Conservation (phyloP, 1,140 invertebrate genomes). For the Conopomorpha cramerella region DNA sequence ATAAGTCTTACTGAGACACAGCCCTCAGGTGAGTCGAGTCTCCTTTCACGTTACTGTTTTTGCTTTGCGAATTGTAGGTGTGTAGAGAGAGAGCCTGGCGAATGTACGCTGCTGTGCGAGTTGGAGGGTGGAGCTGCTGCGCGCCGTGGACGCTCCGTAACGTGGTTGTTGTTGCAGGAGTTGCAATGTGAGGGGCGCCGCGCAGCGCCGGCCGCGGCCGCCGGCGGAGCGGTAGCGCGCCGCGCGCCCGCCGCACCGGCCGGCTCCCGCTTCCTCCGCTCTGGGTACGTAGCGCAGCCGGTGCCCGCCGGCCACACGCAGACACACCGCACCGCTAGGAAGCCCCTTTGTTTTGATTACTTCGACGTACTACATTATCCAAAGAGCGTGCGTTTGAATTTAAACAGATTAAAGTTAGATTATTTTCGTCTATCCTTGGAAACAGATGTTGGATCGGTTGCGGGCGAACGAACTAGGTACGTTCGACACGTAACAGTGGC, state of each 20-base stretch:
- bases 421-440: not conserved
- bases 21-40: conserved; percentile 38
- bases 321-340: not conserved
- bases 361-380: conserved; percentile 14
- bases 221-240: not conserved
- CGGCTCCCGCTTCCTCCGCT: not conserved
- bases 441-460: not conserved
- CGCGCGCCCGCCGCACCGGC: not conserved
- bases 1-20: conserved; percentile 49
- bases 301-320: not conserved
- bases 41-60: conserved; percentile 7
- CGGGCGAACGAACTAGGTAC: no score
- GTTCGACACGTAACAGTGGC: no score
- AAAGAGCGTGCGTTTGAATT: not conserved
- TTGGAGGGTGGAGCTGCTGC: conserved; percentile 18
- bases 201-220: not conserved
- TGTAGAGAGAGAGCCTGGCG: no score
- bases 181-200: conserved; percentile 1
- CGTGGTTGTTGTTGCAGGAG: conserved; percentile 55
- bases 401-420: not conserved
- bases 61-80: conserved; percentile 9
- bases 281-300: not conserved
- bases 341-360: conserved; percentile 17
- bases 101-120: conserved; percentile 42
- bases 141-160: conserved; percentile 25